A percentile compares a stretch with the other conserved stretches of the same genome.
phyloP scores from a whole-genome alignment of 1,140 invertebrate genomes.

The Scaptomyza hsui region DNA sequence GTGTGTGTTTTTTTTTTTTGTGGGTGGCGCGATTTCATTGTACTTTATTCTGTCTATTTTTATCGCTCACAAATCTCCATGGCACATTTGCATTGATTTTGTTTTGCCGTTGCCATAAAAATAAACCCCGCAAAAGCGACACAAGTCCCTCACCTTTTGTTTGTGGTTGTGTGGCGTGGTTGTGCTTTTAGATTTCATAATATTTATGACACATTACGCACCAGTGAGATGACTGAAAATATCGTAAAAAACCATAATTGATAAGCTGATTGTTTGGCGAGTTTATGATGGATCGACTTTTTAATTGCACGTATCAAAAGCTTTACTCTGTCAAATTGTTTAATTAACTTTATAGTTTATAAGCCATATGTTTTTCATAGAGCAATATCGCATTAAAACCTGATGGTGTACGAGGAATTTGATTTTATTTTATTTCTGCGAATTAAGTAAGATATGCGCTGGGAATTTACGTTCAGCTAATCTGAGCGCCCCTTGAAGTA shows the following conservation, averaged over 20 bases:
- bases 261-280: slow-evolving; percentile 3
- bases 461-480: background rate
- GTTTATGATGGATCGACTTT: background rate
- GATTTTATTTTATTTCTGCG: background rate
- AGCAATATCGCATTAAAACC: too few relatives aligned
- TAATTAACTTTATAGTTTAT: too few relatives aligned
- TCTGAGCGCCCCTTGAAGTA: slow-evolving; percentile 6
- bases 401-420: background rate
- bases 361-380: too few relatives aligned
- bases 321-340: background rate
- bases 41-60: slow-evolving; percentile 37
- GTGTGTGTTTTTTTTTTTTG: slow-evolving; percentile 46
- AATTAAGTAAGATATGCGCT: too few relatives aligned
- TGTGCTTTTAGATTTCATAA: slow-evolving; percentile 16
- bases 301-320: background rate
- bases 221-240: slow-evolving; percentile 28
- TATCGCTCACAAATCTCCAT: slow-evolving; percentile 41
- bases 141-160: background rate
- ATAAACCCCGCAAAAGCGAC: slow-evolving; percentile 28
- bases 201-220: slow-evolving; percentile 32
- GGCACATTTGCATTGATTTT: slow-evolving; percentile 44
- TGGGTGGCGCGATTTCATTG: slow-evolving; percentile 45
- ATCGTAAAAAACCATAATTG: slow-evolving; percentile 16
- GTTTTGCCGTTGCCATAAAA: slow-evolving; percentile 34
- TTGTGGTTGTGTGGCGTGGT: background rate